phyloP scores from a whole-genome alignment of 2,113 vertebrate genomes.

The Stomatorhinus ivindoensis region DNA sequence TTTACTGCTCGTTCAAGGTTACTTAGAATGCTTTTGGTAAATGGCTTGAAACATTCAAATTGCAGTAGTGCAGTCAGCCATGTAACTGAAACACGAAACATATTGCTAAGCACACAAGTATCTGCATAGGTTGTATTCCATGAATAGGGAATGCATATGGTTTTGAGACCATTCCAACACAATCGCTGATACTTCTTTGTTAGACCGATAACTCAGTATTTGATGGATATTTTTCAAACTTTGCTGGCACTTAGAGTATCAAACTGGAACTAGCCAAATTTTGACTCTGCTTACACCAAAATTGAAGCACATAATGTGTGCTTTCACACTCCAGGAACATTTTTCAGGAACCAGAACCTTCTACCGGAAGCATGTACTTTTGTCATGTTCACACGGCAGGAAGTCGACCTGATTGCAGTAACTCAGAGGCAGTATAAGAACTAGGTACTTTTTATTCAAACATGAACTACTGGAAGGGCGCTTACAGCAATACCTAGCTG shows the following conservation, averaged over 20 bases:
- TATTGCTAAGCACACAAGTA: neutral
- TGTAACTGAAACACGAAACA: neutral
- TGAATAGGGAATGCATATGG: no score
- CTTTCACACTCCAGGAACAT: neutral
- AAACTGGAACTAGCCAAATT: neutral
- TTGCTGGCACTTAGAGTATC: no score
- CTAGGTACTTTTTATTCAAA: no score
- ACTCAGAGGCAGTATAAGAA: no score
- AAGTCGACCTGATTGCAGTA: neutral
- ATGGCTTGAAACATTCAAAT: neutral
- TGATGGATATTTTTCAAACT: no score
- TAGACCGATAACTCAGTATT: no score
- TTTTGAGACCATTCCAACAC: no score
- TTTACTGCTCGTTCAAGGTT: neutral
- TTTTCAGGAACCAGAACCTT: neutral
- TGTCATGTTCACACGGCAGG: neutral
- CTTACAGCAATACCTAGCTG: no score
- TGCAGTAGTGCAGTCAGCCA: neutral
- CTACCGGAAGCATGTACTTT: neutral
- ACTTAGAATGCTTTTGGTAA: neutral
- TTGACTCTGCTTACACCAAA: neutral
- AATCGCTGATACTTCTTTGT: no score
- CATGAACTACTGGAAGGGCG: no score
- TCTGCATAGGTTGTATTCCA: neutral
- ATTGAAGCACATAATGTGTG: neutral